Evolutionary conservation across 2,888 invertebrate species (phyloP).

Genomic region (Tachina fera): DNA sequence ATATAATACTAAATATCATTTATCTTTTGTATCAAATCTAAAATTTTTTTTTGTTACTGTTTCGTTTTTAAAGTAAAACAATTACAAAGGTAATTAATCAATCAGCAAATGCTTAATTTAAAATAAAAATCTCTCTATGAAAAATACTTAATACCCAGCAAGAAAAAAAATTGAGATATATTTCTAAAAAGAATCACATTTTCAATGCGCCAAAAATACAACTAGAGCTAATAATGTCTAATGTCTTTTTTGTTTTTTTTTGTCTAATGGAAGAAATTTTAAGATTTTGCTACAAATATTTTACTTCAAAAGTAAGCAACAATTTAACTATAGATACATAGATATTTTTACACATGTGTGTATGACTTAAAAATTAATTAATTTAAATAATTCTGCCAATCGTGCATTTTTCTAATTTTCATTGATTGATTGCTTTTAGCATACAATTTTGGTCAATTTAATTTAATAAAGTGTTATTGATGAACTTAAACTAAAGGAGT

Average conservation of each 20-base stretch:
- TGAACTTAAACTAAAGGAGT: neutral
- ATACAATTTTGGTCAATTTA: neutral
- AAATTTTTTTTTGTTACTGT: neutral
- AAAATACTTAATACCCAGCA: slow-evolving; percentile 17
- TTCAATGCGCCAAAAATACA: neutral
- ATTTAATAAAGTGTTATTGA: neutral
- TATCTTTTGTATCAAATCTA: slow-evolving; percentile 41
- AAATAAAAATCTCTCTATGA: slow-evolving; percentile 34
- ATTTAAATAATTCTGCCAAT: too few species aligned
- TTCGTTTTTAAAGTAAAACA: slow-evolving; percentile 26
- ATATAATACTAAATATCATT: slow-evolving; percentile 31
- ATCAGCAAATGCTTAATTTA: slow-evolving; percentile 45
- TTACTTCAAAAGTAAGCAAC: too few species aligned
- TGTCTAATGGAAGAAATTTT: neutral
- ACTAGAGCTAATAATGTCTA: neutral
- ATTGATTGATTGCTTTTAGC: neutral
- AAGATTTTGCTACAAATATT: neutral
- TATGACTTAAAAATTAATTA: too few species aligned
- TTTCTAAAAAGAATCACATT: neutral
- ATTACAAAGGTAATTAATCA: slow-evolving; percentile 20
- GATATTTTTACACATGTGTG: too few species aligned
- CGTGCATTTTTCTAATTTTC: too few species aligned
- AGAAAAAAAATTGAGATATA: neutral
- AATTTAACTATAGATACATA: too few species aligned
- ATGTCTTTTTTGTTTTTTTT: neutral